Base-by-base conservation (phyloP, 2,797 vertebrate genomes). In the Bucorvus abyssinicus region DNA sequence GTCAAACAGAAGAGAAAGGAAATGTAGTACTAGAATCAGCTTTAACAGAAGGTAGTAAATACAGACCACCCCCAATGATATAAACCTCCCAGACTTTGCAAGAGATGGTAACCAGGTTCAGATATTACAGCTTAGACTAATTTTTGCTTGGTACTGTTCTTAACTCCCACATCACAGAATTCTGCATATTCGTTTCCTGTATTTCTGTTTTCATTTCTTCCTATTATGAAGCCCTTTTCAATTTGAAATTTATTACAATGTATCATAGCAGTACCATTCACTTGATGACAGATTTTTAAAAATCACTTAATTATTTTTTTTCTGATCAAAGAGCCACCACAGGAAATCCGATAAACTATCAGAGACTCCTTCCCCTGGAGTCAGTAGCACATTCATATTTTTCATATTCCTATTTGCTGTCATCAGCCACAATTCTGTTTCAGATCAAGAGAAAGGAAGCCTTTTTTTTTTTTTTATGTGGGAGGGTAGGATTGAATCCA, bases 311-410 rank as follows among this genome's bases (percentile, higher is more conserved):
- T 42, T 30, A 26, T 55, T 60, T 78, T 83, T 75, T 55, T n/a
- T 24, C 30, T 86, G 70, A 93, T 96, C 94, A 97, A 97, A 96
- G 59, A 73, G 12, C 45, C 7, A 3, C 56, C 85, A 91, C 79
- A 94, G 94, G 94, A 96, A 97, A 94, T 90, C 67, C 1, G 3
- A 94, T 89, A 86, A 92, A 70, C 38, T 93, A 59, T 49, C 59
- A 94, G 57, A 81, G 76, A 45, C 44, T 91, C 64, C 12, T 8
- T 87, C 45, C 77, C 47, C 65, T 36, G 45, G 64, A 92, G 80
- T 86, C 63, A 55, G 83, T 84, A 90, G 87, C 86, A 57, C 30
- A 83, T 55, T 77, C 56, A 77, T 89, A 83, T 75, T 93, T 96
- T 93, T 95, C 60, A 27, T 71, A 78, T 71, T 94, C 2, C 4